These are phyloP conservation scores for Rhagoletis pomonella DNA, from an alignment of 1,140 invertebrate species.

Conservation along the genomic window DNA sequence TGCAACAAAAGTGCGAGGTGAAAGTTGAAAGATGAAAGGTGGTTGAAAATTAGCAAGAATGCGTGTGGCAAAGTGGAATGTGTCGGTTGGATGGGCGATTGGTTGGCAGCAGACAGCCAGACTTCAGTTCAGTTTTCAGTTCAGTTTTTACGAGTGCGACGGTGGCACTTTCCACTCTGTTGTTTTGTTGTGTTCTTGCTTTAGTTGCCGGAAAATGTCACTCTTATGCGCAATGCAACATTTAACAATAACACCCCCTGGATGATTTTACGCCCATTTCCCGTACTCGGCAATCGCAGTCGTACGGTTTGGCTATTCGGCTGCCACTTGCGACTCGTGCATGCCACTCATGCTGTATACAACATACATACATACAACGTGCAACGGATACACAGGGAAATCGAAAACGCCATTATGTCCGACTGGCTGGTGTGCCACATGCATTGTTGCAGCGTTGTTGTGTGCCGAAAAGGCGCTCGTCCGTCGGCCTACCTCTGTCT, in stretches of 20 bases:
- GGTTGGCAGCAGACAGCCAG: neutral
- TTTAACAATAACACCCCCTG: neutral
- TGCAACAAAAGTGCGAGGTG: constrained; percentile 12
- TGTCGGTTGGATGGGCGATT: neutral
- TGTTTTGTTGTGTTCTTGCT: too few relatives aligned
- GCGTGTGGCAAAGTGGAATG: neutral
- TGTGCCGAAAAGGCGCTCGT: neutral
- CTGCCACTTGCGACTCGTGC: constrained; percentile 4
- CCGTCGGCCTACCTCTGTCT: neutral
- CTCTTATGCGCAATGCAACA: neutral
- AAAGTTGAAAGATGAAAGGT: constrained; percentile 9
- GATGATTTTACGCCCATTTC: neutral
- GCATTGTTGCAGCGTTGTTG: constrained; percentile 4
- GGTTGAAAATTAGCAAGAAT: neutral
- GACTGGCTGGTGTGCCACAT: neutral
- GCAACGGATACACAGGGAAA: constrained; percentile 38
- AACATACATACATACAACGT: constrained; percentile 1
- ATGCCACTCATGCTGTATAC: neutral
- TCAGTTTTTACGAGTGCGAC: neutral
- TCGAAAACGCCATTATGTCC: neutral
- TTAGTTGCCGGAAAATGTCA: too few relatives aligned
- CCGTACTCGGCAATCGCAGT: neutral
- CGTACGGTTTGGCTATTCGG: neutral
- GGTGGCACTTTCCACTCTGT: too few relatives aligned
- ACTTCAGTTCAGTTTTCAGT: neutral